These are phyloP conservation scores for Antrozous pallidus DNA, from an alignment of 2,797 vertebrate genomes.

Conservation along the genomic window DNA sequence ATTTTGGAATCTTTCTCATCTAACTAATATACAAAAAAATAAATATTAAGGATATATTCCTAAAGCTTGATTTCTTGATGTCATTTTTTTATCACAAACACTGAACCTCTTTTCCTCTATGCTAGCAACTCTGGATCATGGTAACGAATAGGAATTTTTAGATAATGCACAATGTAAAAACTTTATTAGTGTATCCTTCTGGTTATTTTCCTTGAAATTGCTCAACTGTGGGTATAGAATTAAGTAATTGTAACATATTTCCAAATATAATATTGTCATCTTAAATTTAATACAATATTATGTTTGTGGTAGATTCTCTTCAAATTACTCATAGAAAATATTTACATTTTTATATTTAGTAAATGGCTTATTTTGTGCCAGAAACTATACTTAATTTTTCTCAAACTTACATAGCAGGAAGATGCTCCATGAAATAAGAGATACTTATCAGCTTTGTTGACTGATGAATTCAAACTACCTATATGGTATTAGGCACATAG, in stretches of 20 bases:
- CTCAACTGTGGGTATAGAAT: neutral
- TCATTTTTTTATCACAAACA: slow-evolving; percentile 12
- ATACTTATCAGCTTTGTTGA: neutral
- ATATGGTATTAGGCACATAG: neutral
- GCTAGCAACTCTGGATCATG: neutral
- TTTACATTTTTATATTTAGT: slow-evolving; percentile 3
- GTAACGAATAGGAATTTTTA: slow-evolving; percentile 13
- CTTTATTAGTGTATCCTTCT: neutral
- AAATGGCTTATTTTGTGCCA: neutral
- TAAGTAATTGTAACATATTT: neutral
- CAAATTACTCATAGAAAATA: neutral
- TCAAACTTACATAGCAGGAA: neutral
- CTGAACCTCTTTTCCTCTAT: neutral
- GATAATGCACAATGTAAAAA: neutral
- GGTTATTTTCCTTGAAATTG: neutral
- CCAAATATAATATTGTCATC: neutral
- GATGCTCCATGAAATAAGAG: neutral
- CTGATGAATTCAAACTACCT: neutral
- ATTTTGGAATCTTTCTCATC: slow-evolving; percentile 32
- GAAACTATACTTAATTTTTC: neutral
- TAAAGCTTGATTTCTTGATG: slow-evolving; percentile 34
- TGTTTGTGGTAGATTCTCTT: neutral
- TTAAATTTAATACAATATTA: neutral
- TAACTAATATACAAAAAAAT: slow-evolving; percentile 7
- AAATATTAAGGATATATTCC: slow-evolving; percentile 21